Evolutionary conservation across 2,888 invertebrate genomes (phyloP), one percentile per base, ranked within the genome.

Genomic region (Mylabris sibirica): DNA sequence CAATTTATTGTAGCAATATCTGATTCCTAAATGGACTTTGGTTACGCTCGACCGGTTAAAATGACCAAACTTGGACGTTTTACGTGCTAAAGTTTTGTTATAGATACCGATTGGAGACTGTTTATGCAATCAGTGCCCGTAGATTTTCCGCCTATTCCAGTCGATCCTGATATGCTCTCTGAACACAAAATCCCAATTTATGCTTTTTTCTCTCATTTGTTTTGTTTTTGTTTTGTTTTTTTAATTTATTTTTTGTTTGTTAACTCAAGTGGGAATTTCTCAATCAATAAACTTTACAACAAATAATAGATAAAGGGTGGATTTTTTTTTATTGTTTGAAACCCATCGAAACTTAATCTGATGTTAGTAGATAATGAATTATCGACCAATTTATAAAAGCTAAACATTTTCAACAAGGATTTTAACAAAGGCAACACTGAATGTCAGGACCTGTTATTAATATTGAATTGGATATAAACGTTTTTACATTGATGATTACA

Each of bases 31-130:
- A 76, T 74, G 78, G 77, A 76, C 77, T 77, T 76, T 74, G 76
- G 75, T 73, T 77, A 73, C 76, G 72, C 75, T 74, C 72, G 73
- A 74, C 75, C 75, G 77, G 72, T 68, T 72, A 66, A 68, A 77
- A 78, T 75, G 78, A 72, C 74, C 74, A 63, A 78, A 78, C 74
- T 78, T 77, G 73, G 76, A 72, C 77, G 74, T 73, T 76, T 78
- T 77, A 77, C 77, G 77, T 70, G 76, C 72, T 68, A 70, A 77
- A 76, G 74, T 77, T 77, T 77, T 73, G 77, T 76, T 77, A 75
- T 74, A 75, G 77, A 74, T 74, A 73, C 75, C 77, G 76, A 78
- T 78, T 77, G 78, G 77, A 78, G 76, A 76, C 77, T 78, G 77
- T 77, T 78, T 78, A 78, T 78, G 77, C 77, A 78, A 78, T 78